A percentile compares a stretch with the other conserved stretches of the same genome.
Evolutionary conservation across 53 echinoderm and acorn worm species (phyloP).

Genomic region (Holothuria scabra): DNA sequence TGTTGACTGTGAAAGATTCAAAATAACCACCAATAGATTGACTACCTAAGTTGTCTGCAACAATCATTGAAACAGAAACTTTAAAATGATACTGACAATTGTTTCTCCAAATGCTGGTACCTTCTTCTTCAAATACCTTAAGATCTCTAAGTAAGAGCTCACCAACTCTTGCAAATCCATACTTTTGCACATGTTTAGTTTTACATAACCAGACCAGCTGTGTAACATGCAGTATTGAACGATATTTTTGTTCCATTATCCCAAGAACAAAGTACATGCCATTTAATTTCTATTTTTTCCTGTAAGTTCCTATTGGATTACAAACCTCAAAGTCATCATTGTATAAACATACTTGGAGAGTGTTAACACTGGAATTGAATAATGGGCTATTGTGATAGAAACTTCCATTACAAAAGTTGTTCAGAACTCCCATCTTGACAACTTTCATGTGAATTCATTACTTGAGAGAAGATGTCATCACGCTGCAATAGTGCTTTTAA

Average conservation of each 20-base stretch:
- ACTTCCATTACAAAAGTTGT: constrained; percentile 56
- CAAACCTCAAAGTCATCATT: constrained; percentile 59
- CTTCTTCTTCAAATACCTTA: constrained; percentile 50
- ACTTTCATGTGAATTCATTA: constrained; percentile 41
- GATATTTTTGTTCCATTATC: constrained; percentile 48
- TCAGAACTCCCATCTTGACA: not conserved
- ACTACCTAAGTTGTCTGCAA: constrained; percentile 59
- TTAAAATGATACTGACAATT: constrained; percentile 17
- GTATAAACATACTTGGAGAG: constrained; percentile 30
- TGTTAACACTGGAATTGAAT: constrained; percentile 30
- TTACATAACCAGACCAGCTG: constrained; percentile 56
- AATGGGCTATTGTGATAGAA: constrained; percentile 40
- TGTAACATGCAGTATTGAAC: constrained; percentile 53
- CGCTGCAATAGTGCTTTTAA: constrained; percentile 28
- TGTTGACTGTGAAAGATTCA: constrained; percentile 41
- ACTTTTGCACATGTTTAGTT: constrained; percentile 38
- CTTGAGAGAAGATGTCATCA: constrained; percentile 58
- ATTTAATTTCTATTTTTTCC: constrained; percentile 42
- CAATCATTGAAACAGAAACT: constrained; percentile 52
- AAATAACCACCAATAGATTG: constrained; percentile 59
- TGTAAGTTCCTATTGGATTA: constrained; percentile 55
- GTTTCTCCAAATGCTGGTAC: constrained; percentile 27
- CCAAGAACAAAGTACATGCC: constrained; percentile 56
- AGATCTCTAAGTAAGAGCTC: constrained; percentile 45
- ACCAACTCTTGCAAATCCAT: constrained; percentile 27